Evolutionary conservation across 2,888 invertebrate species (phyloP), one percentile per base, ranked within the genome.

Genomic region (Acanthosepion esculentum): DNA sequence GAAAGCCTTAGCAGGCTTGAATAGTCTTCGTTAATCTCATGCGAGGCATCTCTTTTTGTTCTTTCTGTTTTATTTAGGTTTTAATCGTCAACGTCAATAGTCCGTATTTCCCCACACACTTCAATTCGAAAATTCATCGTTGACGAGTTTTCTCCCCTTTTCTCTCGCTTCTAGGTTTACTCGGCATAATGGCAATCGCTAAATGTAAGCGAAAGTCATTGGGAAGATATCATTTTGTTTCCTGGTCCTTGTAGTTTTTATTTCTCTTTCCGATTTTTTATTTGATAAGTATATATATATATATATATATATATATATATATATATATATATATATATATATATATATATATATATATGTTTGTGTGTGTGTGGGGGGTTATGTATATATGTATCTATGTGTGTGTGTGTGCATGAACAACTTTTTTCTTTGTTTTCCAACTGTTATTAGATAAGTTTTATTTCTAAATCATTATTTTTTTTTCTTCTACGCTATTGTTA

Each of bases 261-360:
- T 59, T 23, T 59, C 59, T 59, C 20, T 59, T 23, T 59, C n/a
- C n/a, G 12, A 10, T 12, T 78, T 12, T n/a, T 33, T 78, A 78
- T 78, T n/a, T 23, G 10, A 3, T 12, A 78, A 10, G 2, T n/a
- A n/a, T n/a, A 78, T n/a, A 78, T 64, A 64, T 64, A 64, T 64
- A 64, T 64, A 64, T 64, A 64, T 64, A 64, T 64, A 64, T 64
- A 64, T 59, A 64, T 64, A 64, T 64, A 64, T 64, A 64, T 64
- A 64, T 64, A 64, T 64, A 64, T 64, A 64, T 64, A 64, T 64
- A 64, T 64, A 64, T 64, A 64, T 64, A 29, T 64, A 64, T 64
- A 64, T 64, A 64, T 64, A n/a, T 64, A 29, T 64, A 5, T 64
- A 29, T 64, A 29, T 29, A 29, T 64, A 29, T 64, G 29, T 64